These are phyloP conservation scores for Gonatopus flavifemur DNA, from an alignment of 1,140 invertebrate species.

Conservation along the genomic window DNA sequence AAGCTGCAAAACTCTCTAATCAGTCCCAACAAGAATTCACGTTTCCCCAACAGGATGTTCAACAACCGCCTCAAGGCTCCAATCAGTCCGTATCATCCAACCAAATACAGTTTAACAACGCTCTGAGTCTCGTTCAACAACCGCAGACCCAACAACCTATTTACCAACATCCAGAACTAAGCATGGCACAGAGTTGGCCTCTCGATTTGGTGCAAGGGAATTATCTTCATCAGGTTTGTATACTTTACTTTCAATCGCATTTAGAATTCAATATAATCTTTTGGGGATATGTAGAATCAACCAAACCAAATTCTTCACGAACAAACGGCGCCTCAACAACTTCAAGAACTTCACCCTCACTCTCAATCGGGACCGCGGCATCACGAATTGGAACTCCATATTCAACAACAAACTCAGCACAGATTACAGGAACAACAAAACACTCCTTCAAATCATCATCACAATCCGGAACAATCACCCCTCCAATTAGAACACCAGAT, in stretches of 20 bases:
- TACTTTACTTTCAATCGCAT: not conserved
- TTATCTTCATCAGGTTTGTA: constrained; percentile 48
- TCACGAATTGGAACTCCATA: constrained; percentile 29
- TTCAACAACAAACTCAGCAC: constrained; percentile 27
- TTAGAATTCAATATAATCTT: not conserved
- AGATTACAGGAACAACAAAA: constrained; percentile 12
- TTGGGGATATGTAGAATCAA: constrained; percentile 25
- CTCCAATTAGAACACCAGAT: constrained; percentile 18
- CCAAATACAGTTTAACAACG: constrained; percentile 30
- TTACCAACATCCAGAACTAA: constrained; percentile 44
- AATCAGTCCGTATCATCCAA: constrained; percentile 15
- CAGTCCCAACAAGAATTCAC: constrained; percentile 16
- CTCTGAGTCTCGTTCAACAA: constrained; percentile 34
- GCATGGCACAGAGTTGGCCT: constrained; percentile 51
- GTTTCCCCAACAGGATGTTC: constrained; percentile 29
- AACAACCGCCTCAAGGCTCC: constrained; percentile 25
- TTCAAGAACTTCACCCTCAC: constrained; percentile 42
- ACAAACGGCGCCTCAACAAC: constrained; percentile 27
- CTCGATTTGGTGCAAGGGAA: constrained; percentile 49
- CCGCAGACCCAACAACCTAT: constrained; percentile 42
- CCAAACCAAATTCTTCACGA: constrained; percentile 28
- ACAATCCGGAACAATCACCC: constrained; percentile 25
- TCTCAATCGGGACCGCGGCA: constrained; percentile 31
- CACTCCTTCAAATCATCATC: constrained; percentile 21
- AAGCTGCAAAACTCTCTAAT: constrained; percentile 20